Conservation (phyloP, 2,113 vertebrate species). For the Albula goreensis region DNA sequence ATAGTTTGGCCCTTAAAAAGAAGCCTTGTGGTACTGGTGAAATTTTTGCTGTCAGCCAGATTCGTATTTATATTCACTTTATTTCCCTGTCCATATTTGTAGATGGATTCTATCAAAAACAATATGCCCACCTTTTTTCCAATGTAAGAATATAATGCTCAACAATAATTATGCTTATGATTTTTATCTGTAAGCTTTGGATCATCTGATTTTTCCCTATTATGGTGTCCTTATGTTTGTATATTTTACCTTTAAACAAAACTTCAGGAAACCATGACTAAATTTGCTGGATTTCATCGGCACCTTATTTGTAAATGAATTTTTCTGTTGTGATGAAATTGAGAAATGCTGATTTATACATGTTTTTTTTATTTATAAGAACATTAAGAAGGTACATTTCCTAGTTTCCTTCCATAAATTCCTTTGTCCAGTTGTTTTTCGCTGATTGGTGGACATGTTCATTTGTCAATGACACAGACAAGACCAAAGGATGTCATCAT, state of each 20-base stretch:
- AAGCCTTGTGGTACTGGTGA: conserved; percentile 37
- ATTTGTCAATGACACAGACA: not conserved
- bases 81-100: conserved; percentile 37
- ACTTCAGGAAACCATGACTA: not conserved
- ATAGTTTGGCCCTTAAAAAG: conserved; percentile 46
- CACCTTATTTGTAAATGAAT: conserved; percentile 9
- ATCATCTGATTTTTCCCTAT: not conserved
- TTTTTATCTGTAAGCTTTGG: conserved; percentile 20
- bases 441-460: not conserved
- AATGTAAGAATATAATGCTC: not conserved
- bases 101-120: not conserved
- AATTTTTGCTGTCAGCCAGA: conserved; percentile 49
- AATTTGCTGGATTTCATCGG: conserved; percentile 1
- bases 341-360: not conserved
- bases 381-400: not conserved
- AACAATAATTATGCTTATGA: conserved; percentile 51
- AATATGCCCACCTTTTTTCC: not conserved
- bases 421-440: not conserved
- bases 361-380: not conserved
- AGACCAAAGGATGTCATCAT: conserved; percentile 3
- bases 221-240: not conserved
- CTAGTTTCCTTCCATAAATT: not conserved
- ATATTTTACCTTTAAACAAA: not conserved
- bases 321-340: not conserved
- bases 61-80: conserved; percentile 59